A percentile compares a stretch with the other conserved stretches of the same genome.
Conservation (phyloP, 2,888 invertebrate species). For the Sturmia bella region DNA sequence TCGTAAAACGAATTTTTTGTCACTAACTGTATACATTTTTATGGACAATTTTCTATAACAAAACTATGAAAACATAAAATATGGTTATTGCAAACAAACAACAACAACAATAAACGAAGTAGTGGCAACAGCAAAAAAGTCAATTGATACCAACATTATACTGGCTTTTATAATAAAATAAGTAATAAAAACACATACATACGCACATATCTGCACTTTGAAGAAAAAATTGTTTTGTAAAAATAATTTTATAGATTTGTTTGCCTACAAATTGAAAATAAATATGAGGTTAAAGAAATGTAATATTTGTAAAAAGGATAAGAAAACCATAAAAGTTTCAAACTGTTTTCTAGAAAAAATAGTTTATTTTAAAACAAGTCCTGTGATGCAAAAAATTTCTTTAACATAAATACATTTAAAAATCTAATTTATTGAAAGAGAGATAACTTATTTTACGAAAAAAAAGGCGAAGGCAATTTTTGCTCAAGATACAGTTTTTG, state of each 20-base stretch:
- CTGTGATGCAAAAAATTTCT: background rate
- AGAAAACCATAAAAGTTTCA: background rate
- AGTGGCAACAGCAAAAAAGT: slow-evolving; percentile 26
- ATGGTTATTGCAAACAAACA: slow-evolving; percentile 55
- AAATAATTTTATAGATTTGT: slow-evolving; percentile 31
- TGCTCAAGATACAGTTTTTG: too few relatives aligned
- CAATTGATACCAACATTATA: slow-evolving; percentile 46
- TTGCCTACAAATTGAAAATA: slow-evolving; percentile 24
- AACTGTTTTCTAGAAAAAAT: slow-evolving; percentile 5
- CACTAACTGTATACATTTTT: slow-evolving; percentile 22
- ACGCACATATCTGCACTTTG: too few relatives aligned
- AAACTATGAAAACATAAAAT: slow-evolving; percentile 60
- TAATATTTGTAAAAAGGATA: background rate
- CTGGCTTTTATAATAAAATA: slow-evolving; percentile 25
- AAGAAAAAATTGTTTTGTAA: slow-evolving; percentile 16
- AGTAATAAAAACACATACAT: background rate
- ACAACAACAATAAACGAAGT: slow-evolving; percentile 11
- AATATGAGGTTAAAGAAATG: slow-evolving; percentile 2
- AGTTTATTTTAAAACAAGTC: background rate
- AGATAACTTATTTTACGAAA: too few relatives aligned
- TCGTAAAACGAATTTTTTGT: slow-evolving; percentile 5
- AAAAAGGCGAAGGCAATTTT: too few relatives aligned
- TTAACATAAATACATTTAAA: too few relatives aligned
- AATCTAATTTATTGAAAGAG: too few relatives aligned
- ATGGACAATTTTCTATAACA: slow-evolving; percentile 36